Evolutionary conservation across 2,113 vertebrate genomes (phyloP), one percentile per base, ranked within the genome.

Genomic region (Sisor rabdophorus): DNA sequence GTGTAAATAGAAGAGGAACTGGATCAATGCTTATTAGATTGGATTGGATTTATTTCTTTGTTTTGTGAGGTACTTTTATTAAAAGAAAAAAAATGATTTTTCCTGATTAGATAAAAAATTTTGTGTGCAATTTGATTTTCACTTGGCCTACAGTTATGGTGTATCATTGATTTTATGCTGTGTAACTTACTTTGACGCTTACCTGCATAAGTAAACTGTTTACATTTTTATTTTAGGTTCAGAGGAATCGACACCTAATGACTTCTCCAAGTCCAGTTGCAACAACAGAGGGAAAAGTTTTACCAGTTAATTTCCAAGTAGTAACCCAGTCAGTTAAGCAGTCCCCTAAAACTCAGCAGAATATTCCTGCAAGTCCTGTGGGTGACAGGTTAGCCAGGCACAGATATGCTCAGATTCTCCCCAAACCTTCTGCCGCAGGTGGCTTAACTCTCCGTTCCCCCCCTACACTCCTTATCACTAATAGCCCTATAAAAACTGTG

Each of bases 301-400:
- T 95, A 74, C 88, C 92, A 0, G 86, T 93, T 63, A 99, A 98
- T 0, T 96, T 98, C 82, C 96, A 98, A 84, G 94, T 98, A 85
- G 95, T 99, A 86, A 94, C 96, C 90, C 92, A 98, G 89, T 91
- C 94, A 85, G 92, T 98, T 83, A 99, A 98, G 86, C 95, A 96
- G 92, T 93, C 95, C 71, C 94, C 95, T 88, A 98, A 98, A 92
- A 94, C 93, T 44, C 93, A 94, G 32, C 95, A 97, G 90, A 98
- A 95, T 0, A 87, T 98, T 81, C 91, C 96, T 0, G 95, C 95
- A 61, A 99, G 97, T 87, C 96, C 96, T 1, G 95, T 94, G 17
- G 93, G 93, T 50, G 94, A 95, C 85, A 93, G 94, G 79, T 92
- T 91, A 80, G 91, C 93, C 60, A 90, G 94, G 56, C 93, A 94